phyloP scores from a whole-genome alignment of 2,797 vertebrate genomes.

The Manis javanica region DNA sequence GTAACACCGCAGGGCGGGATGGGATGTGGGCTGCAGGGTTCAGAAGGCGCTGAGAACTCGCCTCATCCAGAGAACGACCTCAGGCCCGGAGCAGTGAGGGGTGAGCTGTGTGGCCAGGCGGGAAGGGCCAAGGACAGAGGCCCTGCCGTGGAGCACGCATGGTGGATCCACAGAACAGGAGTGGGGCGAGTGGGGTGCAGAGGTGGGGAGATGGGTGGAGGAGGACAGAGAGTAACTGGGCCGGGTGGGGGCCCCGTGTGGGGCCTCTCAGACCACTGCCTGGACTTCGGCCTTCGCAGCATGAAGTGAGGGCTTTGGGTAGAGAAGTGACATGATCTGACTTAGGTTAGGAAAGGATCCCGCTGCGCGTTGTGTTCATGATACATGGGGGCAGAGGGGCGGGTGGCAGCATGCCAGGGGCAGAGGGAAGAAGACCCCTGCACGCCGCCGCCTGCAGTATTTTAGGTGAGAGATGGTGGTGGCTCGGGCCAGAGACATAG shows the following conservation, averaged over 20 bases:
- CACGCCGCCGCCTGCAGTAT: not conserved
- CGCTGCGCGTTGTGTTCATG: not conserved
- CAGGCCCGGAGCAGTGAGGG: fast-evolving
- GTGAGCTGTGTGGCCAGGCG: not conserved
- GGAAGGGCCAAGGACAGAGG: too few species aligned
- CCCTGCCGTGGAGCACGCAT: too few species aligned
- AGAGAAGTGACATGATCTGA: not conserved
- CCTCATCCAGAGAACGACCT: not conserved
- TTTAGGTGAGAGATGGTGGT: not conserved
- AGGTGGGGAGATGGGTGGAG: not conserved
- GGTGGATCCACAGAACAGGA: too few species aligned
- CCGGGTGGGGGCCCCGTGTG: fast-evolving
- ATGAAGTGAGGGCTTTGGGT: not conserved
- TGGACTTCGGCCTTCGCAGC: too few species aligned
- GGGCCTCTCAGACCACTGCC: not conserved
- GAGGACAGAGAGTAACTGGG: fast-evolving
- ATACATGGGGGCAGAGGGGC: not conserved
- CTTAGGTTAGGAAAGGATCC: not conserved
- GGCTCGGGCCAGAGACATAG: not conserved
- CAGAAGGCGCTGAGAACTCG: not conserved
- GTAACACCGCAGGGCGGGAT: not conserved
- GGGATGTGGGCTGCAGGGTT: not conserved
- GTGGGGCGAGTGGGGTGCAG: not conserved
- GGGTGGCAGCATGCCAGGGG: not conserved
- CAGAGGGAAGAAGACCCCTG: not conserved